Conservation (phyloP, 2,888 invertebrate species). For the Leptinotarsa peninsularis region DNA sequence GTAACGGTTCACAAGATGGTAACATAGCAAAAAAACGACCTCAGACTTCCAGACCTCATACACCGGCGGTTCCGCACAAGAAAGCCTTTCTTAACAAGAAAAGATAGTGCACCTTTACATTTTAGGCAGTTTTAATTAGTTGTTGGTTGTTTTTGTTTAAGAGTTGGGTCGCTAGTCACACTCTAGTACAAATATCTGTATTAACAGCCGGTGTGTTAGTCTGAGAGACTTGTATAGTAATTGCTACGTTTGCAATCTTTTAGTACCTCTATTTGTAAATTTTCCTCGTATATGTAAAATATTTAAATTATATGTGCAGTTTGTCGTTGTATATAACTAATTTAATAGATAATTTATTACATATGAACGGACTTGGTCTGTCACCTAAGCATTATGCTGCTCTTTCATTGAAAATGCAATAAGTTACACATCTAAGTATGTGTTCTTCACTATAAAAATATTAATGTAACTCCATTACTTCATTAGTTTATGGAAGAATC, state of each 20-base stretch:
- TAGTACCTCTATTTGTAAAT: constrained; percentile 64
- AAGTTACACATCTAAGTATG: constrained; percentile 47
- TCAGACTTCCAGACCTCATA: constrained; percentile 58
- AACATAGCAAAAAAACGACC: constrained; percentile 55
- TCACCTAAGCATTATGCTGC: constrained; percentile 50
- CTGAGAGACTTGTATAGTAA: constrained; percentile 58
- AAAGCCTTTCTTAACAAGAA: constrained; percentile 64
- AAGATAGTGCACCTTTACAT: constrained; percentile 63
- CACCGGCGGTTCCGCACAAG: constrained; percentile 61
- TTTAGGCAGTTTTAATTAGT: constrained; percentile 45
- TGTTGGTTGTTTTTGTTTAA: constrained; percentile 55
- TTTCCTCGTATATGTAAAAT: constrained; percentile 63
- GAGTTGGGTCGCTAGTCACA: constrained; percentile 64
- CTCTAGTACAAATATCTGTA: constrained; percentile 64
- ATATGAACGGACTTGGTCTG: constrained; percentile 45
- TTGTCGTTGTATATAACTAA: constrained; percentile 64
- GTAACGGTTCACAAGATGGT: constrained; percentile 60
- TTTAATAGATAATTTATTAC: constrained; percentile 52
- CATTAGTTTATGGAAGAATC: constrained; percentile 4
- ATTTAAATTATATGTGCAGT: constrained; percentile 63
- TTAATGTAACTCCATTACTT: constrained; percentile 38
- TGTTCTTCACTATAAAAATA: constrained; percentile 42
- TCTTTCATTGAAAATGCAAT: constrained; percentile 52
- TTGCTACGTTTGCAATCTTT: constrained; percentile 65
- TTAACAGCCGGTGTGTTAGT: constrained; percentile 54